phyloP scores from a whole-genome alignment of 2,797 vertebrate genomes.

The Sebastes steindachneri region DNA sequence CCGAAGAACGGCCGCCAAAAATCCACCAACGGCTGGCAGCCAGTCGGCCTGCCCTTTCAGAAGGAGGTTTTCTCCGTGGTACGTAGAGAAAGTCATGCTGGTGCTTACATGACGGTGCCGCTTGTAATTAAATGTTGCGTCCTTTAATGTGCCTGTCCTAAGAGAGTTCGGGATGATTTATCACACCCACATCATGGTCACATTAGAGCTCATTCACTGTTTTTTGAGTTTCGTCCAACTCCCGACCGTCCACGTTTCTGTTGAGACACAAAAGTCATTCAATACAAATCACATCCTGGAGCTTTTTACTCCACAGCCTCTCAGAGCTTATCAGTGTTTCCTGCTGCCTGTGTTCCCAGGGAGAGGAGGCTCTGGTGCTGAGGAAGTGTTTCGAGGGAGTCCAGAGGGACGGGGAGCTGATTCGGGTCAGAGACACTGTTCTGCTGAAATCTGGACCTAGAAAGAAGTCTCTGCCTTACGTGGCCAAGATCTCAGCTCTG shows the following conservation, averaged over 20 bases:
- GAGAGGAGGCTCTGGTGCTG: conserved; percentile 90
- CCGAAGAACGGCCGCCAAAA: conserved; percentile 88
- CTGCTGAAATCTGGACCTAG: conserved; percentile 95
- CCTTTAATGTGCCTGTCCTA: conserved; percentile 15
- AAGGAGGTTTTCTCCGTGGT: conserved; percentile 97
- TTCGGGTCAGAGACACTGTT: conserved; percentile 95
- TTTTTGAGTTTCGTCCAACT: conserved; percentile 4
- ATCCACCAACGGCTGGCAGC: conserved; percentile 95
- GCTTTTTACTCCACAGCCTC: conserved; percentile 13
- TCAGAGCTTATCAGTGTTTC: conserved; percentile 31
- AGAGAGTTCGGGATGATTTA: conserved; percentile 6
- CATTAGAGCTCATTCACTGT: neutral
- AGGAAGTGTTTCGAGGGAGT: conserved; percentile 96
- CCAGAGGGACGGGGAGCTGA: conserved; percentile 92
- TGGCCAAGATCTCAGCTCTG: conserved; percentile 97
- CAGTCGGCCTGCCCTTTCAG: conserved; percentile 91
- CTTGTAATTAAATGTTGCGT: conserved; percentile 37
- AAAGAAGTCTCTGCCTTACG: conserved; percentile 96
- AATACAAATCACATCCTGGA: conserved; percentile 26
- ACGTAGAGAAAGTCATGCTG: conserved; percentile 72
- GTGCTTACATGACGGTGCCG: conserved; percentile 3
- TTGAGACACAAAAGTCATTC: conserved; percentile 12
- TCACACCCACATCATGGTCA: neutral
- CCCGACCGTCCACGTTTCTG: conserved; percentile 4
- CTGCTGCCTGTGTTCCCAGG: conserved; percentile 79